Evolutionary conservation across 2,888 invertebrate species (phyloP), one percentile per base, ranked within the genome.

Genomic region (Torymus aiolomorphi): DNA sequence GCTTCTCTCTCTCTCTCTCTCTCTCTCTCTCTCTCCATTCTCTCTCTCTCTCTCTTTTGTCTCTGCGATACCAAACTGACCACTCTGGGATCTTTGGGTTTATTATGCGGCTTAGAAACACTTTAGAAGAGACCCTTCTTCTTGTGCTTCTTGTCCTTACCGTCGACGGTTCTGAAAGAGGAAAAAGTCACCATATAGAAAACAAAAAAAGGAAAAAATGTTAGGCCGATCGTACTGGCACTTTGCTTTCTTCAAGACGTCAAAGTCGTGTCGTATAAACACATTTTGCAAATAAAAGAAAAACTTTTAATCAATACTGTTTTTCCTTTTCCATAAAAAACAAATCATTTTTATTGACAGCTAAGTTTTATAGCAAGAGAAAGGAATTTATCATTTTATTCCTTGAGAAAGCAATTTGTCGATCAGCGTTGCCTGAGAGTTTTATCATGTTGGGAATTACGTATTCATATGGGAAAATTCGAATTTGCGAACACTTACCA

Each of bases 111-210:
- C 20, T 62, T 24, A 56, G 18, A 75, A 61, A 59, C 67, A 65
- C 59, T 86, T 93, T 95, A 96, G 92, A 97, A 96, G 92, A 96
- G 94, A 91, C 96, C 96, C 93, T 96, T 96, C 94, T 96, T 96
- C 93, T 96, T 96, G 90, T 93, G 95, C 92, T 96, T 96, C 91
- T 96, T 96, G 88, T 96, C 96, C 92, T 96, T 96, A 86, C 96
- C 96, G 89, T 96, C 96, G 86, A 96, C 94, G 84, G 95, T 93
- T 91, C 95, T 95, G 93, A 83, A 94, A 94, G 52, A 72, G 65
- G 71, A 82, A 78, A 76, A 72, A 78, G 63, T 76, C 10, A 70
- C 42, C 51, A 54, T 79, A 65, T 74, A 65, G 75, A 72, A 73
- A 59, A 70, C 52, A 65, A 24, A 62, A 62, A 65, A 76, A 56